Conservation (phyloP, 2,797 vertebrate genomes). For the Scarus forsteni region DNA sequence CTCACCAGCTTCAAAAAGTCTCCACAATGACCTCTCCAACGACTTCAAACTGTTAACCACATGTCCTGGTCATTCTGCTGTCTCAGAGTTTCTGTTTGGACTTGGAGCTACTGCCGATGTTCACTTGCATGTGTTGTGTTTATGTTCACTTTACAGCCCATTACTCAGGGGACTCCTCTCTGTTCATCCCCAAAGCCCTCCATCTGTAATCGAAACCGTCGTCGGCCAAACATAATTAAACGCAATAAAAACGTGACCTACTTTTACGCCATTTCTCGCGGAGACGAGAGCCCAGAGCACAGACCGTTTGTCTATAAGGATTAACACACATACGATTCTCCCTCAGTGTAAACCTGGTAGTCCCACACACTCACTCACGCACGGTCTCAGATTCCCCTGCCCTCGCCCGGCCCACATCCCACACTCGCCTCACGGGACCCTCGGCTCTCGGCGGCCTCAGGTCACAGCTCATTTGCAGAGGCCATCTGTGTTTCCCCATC, state of each 20-base stretch:
- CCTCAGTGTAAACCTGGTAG: slow-evolving; percentile 32
- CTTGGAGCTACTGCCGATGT: not conserved
- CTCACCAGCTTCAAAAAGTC: too few relatives aligned
- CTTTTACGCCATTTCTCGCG: slow-evolving; percentile 40
- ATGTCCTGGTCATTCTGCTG: not conserved
- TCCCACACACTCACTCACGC: slow-evolving; percentile 10
- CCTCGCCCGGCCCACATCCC: slow-evolving; percentile 45
- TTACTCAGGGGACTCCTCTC: slow-evolving; percentile 9
- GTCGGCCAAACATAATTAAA: slow-evolving; percentile 72
- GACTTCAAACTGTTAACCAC: not conserved
- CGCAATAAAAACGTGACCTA: slow-evolving; percentile 75
- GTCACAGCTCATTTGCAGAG: slow-evolving; percentile 65
- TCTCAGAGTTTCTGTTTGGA: slow-evolving; percentile 4
- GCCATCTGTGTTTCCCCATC: slow-evolving; percentile 52
- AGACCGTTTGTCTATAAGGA: slow-evolving; percentile 53
- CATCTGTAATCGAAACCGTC: slow-evolving; percentile 50
- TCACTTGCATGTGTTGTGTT: slow-evolving; percentile 31
- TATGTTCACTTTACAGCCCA: slow-evolving; percentile 13
- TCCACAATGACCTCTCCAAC: not conserved
- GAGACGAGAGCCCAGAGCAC: slow-evolving; percentile 38
- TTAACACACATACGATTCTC: slow-evolving; percentile 33
- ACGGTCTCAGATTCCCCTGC: too few relatives aligned
- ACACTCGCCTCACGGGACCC: slow-evolving; percentile 47
- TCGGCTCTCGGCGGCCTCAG: slow-evolving; percentile 52
- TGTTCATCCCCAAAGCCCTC: slow-evolving; percentile 31